Base-by-base conservation (phyloP, 2,797 vertebrate genomes). In the Lacerta agilis region DNA sequence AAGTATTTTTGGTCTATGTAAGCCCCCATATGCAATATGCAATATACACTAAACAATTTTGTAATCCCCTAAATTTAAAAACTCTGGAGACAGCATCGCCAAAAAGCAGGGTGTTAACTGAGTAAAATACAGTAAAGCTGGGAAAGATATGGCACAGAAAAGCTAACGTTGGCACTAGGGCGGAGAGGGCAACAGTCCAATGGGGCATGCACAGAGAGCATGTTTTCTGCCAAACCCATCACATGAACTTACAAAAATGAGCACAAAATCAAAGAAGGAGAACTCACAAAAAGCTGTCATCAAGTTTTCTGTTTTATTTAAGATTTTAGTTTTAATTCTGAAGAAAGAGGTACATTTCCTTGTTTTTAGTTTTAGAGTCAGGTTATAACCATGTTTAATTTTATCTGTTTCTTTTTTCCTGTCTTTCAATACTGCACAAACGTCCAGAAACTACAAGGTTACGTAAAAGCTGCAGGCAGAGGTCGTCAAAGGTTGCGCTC, bases 291-390 rank as follows among this genome's bases (percentile, higher is more conserved):
- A 94, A 90, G 75, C 95, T 96, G 93, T 97, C 96, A 97, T 97
- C 98, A 97, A 98, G 97, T 98, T 98, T 98, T 98, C 96, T 98
- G 97, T 98, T 99, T 99, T 99, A 99, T 99, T 99, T 98, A 98
- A 98, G 98, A 98, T 98, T 99, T 97, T 98, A 97, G 98, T 98
- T 98, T 98, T 98, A 98, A 98, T 98, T 98, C 98, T 98, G 98
- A 98, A 99, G 98, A 98, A 98, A 98, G 98, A 98, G 98, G 98
- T 98, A 98, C 97, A 98, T 97, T 98, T 99, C 96, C 97, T 98
- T 98, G 97, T 97, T 98, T 98, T 98, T 98, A 98, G 98, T 97
- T 96, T 98, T 98, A 98, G 98, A 97, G 93, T 98, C 97, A 98
- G 97, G 97, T 97, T 98, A 98, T 98, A 97, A 97, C 97, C 97